Base-by-base conservation (phyloP, 2,113 vertebrate genomes). In the Lipotes vexillifer region DNA sequence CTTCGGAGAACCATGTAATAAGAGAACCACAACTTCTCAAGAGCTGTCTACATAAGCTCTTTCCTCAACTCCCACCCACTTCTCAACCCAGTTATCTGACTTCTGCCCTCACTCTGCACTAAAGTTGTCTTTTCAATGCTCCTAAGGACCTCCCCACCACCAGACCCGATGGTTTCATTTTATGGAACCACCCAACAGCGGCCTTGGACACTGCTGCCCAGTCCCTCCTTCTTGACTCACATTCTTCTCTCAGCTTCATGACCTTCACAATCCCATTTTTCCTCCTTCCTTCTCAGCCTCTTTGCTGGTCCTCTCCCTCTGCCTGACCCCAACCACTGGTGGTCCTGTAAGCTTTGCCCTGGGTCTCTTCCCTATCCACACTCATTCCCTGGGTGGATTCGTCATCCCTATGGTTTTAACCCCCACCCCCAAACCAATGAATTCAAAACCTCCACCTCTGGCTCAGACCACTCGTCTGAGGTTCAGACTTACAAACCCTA, bases 271-370 rank as follows among this genome's bases (percentile, higher is more conserved):
- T 4, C 52, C 33, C 1, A 2, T 6, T 18, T 84, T 18, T 33
- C 49, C 55, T 38, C 52, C 33, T 27, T n/a, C 57, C n/a, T 75
- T 33, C 83, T 33, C 20, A 21, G 20, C n/a, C 21, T 75, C 33
- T 81, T 12, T 36, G 55, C 27, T 9, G 1, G 68, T 9, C 74
- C n/a, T 68, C 52, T 72, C 29, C 14, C 18, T 46, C 23, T 38
- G 59, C 3, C 27, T 41, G 15, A 75, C 18, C 23, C 23, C 52
- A 33, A 0, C 55, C 9, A 0, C 4, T 14, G 1, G 6, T 27
- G n/a, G 31, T 12, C 46, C 89, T 14, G 14, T 38, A 21, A 55
- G 6, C 27, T 93, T 68, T 5, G 15, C 20, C 18, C 17, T 2
- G 8, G 31, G 38, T 5, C 21, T 36, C 66, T 8, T 29, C 36